Evolutionary conservation across 92 coral and sea anemone species (phyloP), one percentile per base, ranked within the genome.

Genomic region (Plumapathes pennacea): DNA sequence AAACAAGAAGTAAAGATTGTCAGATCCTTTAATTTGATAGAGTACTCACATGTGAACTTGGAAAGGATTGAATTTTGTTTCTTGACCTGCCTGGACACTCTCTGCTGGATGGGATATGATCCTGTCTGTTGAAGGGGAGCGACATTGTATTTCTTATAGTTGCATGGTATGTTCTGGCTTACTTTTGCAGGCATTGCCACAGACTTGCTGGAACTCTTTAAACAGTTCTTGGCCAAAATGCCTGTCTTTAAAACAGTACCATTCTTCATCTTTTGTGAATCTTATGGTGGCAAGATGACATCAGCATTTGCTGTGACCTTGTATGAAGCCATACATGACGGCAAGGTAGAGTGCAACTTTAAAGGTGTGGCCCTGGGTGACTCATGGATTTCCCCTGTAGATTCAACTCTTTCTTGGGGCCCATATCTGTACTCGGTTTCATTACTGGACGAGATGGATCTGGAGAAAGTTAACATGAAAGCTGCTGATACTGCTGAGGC

Each of bases 381-480:
- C 41, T 92, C 97, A 0, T 92, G 97, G 97, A 92, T 92, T 50
- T 92, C 97, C 18, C 97, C 97, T 5, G 83, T 84, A 22, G 97
- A 92, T 48, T 71, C 89, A 22, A 92, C 84, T 54, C 68, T 92
- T 12, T 67, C 96, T 3, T 92, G 92, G 96, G 97, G 86, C 10
- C 96, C 96, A 1, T 92, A 92, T 51, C 80, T 92, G 41, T 92
- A 92, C 71, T 73, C 88, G 38, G 68, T 75, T 10, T 79, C 89
- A n/a, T 85, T 71, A 57, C 75, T 91, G 10, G 97, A 91, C 65
- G 57, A 84, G 34, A 67, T 34, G 9, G 90, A 82, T 47, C 69
- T 88, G 19, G 56, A 28, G 11, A 34, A 54, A 21, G 97, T 91
- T 8, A 60, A 91, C 40, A 34, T 60, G n/a, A 44, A 66, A 8